Conservation (phyloP, 2,888 invertebrate genomes). For the Sphaeridia pumilis region DNA sequence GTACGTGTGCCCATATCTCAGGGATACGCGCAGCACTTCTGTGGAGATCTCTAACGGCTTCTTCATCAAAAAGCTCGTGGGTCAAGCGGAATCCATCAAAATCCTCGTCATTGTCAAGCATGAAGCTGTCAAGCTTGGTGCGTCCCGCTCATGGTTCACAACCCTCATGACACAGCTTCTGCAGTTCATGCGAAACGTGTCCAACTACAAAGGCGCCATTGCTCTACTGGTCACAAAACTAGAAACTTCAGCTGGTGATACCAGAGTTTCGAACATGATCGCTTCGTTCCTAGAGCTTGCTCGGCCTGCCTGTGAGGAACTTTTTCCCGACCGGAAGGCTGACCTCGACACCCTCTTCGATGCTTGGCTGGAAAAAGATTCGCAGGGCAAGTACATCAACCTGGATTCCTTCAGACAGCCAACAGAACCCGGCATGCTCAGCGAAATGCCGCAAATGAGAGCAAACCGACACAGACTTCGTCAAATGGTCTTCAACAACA, state of each 20-base stretch:
- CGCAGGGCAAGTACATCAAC: not conserved
- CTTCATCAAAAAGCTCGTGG: slow-evolving; percentile 3
- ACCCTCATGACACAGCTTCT: not conserved
- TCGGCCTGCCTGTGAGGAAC: not conserved
- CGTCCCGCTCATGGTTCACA: not conserved
- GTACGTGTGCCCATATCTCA: slow-evolving; percentile 14
- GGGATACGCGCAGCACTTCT: slow-evolving; percentile 1
- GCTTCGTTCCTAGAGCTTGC: not conserved
- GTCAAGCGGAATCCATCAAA: not conserved
- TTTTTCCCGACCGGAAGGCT: not conserved
- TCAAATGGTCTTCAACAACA: not conserved
- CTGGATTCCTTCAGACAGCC: not conserved
- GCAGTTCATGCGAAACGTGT: not conserved
- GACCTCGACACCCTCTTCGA: not conserved
- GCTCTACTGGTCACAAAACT: not conserved
- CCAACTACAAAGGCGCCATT: not conserved
- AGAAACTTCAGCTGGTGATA: not conserved
- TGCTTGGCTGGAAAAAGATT: not conserved
- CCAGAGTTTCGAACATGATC: not conserved
- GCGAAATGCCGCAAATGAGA: not conserved
- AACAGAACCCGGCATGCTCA: not conserved
- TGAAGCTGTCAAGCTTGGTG: not conserved
- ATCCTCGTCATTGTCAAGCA: not conserved
- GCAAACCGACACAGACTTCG: not conserved
- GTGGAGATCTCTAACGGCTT: slow-evolving; percentile 9